Percentiles rank a stretch among this genome's conserved stretches.
phyloP scores from a whole-genome alignment of 2,888 invertebrate species.

The Drosophila percnosoma region DNA sequence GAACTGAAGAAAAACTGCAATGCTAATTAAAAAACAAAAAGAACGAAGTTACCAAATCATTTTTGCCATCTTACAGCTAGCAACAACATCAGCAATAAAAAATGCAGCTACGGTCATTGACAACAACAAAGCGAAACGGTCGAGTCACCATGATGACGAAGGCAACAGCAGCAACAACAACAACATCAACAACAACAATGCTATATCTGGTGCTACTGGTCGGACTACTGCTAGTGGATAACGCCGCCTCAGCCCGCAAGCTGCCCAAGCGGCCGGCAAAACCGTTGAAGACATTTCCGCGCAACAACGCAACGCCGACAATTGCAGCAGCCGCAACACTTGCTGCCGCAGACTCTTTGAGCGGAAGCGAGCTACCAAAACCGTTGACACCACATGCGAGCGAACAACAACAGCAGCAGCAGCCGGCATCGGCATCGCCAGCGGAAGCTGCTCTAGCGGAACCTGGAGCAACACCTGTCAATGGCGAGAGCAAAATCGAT shows the following conservation, averaged over 20 bases:
- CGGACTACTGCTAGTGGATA: conserved; percentile 66
- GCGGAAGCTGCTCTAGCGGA: conserved; percentile 72
- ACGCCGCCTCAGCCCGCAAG: conserved; percentile 82
- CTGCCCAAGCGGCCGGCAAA: conserved; percentile 82
- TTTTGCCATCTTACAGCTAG: conserved; percentile 45
- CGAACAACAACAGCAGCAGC: conserved; percentile 57
- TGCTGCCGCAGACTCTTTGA: conserved; percentile 46
- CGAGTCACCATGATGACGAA: conserved; percentile 71
- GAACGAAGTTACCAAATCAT: conserved; percentile 64
- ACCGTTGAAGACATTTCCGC: conserved; percentile 84
- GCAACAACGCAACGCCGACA: conserved; percentile 83
- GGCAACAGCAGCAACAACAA: conserved; percentile 30
- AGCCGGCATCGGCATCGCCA: conserved; percentile 56
- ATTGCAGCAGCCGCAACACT: conserved; percentile 50
- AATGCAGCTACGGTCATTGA: conserved; percentile 73
- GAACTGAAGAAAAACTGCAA: conserved; percentile 43
- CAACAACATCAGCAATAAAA: conserved; percentile 32
- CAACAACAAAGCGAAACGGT: conserved; percentile 54
- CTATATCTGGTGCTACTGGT: conserved; percentile 59
- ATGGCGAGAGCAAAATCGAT: conserved; percentile 72
- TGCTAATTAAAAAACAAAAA: conserved; percentile 71
- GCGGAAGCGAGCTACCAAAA: conserved; percentile 83
- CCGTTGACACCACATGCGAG: conserved; percentile 73
- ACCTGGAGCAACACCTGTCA: conserved; percentile 56
- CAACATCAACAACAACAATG: conserved; percentile 46